phyloP scores from a whole-genome alignment of 2,113 vertebrate species.

The Eptatretus burgeri region DNA sequence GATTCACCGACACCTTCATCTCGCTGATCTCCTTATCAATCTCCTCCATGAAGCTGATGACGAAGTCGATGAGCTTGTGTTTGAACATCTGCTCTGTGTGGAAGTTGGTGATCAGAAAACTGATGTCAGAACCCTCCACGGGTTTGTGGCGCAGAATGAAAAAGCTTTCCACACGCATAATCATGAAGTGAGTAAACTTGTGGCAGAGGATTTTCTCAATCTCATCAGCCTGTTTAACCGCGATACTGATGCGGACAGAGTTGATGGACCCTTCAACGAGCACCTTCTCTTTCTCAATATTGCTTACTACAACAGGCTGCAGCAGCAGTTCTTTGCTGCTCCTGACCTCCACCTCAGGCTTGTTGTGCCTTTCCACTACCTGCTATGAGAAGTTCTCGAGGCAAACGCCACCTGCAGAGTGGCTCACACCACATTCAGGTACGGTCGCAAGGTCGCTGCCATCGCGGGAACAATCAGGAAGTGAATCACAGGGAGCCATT shows the following conservation, averaged over 20 bases:
- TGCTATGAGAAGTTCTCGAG: slow-evolving; percentile 96
- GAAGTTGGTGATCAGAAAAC: slow-evolving; percentile 98
- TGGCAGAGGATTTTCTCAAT: slow-evolving; percentile 98
- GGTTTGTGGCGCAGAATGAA: slow-evolving; percentile 88
- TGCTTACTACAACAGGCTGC: slow-evolving; percentile 79
- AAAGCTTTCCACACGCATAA: slow-evolving; percentile 98
- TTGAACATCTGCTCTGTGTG: slow-evolving; percentile 99
- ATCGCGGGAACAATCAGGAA: too few species aligned
- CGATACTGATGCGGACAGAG: slow-evolving; percentile 87
- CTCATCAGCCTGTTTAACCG: slow-evolving; percentile 95
- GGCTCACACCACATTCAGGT: slow-evolving; percentile 77
- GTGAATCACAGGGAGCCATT: too few species aligned
- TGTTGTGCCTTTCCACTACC: slow-evolving; percentile 92
- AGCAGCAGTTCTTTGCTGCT: slow-evolving; percentile 90
- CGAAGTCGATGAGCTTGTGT: slow-evolving; percentile 89
- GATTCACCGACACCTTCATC: slow-evolving; percentile 93
- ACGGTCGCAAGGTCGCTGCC: slow-evolving; percentile 84
- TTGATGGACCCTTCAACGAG: slow-evolving; percentile 95
- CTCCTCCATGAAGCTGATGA: slow-evolving; percentile 98
- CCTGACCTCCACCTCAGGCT: slow-evolving; percentile 88
- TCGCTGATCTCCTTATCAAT: slow-evolving; percentile 98
- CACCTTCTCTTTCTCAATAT: slow-evolving; percentile 92
- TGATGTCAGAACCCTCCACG: slow-evolving; percentile 96
- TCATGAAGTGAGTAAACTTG: slow-evolving; percentile 99
- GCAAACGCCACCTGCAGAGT: slow-evolving; percentile 84